Evolutionary conservation across 2,113 vertebrate genomes (phyloP).

Genomic region (Paratilapia polleni): DNA sequence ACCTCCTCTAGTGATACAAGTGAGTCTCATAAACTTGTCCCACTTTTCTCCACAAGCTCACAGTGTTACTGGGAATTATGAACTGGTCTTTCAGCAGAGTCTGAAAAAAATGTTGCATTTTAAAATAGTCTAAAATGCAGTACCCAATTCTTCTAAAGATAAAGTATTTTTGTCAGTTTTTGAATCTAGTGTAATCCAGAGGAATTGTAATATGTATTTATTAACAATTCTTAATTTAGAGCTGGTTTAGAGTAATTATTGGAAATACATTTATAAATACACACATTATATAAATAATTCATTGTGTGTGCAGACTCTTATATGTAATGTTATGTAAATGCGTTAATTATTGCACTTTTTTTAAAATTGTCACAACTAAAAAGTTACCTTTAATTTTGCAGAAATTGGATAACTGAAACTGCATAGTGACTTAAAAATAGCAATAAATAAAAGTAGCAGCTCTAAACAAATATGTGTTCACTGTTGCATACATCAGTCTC

Average conservation of each 20-base stretch:
- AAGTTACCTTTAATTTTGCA: not conserved
- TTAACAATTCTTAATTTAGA: too few species aligned
- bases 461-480: not conserved
- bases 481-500: not conserved
- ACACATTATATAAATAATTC: not conserved
- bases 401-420: not conserved
- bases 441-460: not conserved
- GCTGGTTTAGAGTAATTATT: too few species aligned
- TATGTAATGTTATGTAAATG: not conserved
- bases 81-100: not conserved
- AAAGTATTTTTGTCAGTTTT: not conserved
- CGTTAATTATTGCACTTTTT: not conserved
- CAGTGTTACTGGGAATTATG: not conserved
- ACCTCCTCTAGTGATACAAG: constrained; percentile 80
- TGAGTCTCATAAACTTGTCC: constrained; percentile 78
- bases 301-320: not conserved
- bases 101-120: not conserved
- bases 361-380: not conserved
- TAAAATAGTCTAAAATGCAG: not conserved
- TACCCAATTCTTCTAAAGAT: not conserved
- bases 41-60: not conserved
- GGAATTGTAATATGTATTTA: too few species aligned
- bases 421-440: not conserved
- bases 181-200: not conserved
- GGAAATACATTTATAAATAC: too few species aligned